Evolutionary conservation across 2,113 vertebrate species (phyloP).

Genomic region (Morone saxatilis): DNA sequence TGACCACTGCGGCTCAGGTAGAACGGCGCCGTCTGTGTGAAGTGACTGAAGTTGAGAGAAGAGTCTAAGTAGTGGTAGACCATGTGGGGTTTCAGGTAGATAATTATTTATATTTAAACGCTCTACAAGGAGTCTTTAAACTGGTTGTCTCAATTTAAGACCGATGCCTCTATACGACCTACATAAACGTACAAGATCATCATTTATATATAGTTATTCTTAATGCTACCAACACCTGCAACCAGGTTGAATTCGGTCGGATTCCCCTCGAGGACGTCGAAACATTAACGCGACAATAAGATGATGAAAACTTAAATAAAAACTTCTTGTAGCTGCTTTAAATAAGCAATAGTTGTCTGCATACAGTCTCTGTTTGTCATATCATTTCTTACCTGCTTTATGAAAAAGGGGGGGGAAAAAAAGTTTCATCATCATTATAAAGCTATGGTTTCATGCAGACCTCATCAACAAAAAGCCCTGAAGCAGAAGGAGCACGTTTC

Average conservation of each 20-base stretch:
- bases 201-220: no score
- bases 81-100: not conserved
- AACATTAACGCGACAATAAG: no score
- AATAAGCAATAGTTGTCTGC: not conserved
- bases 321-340: no score
- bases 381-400: not conserved
- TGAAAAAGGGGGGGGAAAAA: no score
- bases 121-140: no score
- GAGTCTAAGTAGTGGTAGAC: not conserved
- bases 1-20: not conserved
- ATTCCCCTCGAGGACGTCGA: no score
- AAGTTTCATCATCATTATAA: not conserved
- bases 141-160: no score
- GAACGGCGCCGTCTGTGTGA: not conserved
- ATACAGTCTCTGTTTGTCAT: not conserved
- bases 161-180: no score
- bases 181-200: no score
- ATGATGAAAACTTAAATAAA: no score
- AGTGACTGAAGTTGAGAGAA: constrained; percentile 1
- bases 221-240: no score
- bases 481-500: not conserved
- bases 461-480: not conserved
- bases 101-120: not conserved
- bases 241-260: no score
- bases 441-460: not conserved